Conservation (phyloP, 2,888 invertebrate genomes). For the Drosophila villosipedis region DNA sequence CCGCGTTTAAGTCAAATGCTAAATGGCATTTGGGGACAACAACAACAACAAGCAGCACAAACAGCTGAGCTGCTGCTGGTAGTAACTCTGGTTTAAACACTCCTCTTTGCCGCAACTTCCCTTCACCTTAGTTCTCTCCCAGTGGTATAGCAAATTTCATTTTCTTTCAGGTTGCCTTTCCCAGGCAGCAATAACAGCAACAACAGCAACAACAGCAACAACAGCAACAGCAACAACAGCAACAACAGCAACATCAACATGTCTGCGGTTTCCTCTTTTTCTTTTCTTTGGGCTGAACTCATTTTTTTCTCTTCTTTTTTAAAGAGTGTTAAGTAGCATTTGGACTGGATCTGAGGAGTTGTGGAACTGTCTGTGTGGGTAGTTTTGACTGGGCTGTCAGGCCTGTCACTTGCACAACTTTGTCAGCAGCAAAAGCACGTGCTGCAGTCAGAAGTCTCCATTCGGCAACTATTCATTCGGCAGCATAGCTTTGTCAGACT, state of each 20-base stretch:
- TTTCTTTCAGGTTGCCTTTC: constrained; percentile 51
- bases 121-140: background rate
- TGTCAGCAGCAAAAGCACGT: constrained; percentile 49
- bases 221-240: background rate
- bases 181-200: constrained; percentile 19
- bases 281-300: constrained; percentile 9
- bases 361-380: constrained; percentile 51
- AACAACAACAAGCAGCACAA: constrained; percentile 21
- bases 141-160: constrained; percentile 48
- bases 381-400: constrained; percentile 74
- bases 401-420: constrained; percentile 73
- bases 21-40: constrained; percentile 76
- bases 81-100: constrained; percentile 10
- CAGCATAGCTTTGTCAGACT: constrained; percentile 25
- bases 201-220: background rate
- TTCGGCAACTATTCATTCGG: constrained; percentile 1
- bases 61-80: constrained; percentile 66
- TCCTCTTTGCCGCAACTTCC: background rate
- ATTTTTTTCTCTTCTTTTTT: constrained; percentile 13
- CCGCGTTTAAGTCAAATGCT: constrained; percentile 74
- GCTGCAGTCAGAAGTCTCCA: constrained; percentile 27
- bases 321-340: constrained; percentile 55
- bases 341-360: constrained; percentile 22
- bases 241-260: constrained; percentile 20
- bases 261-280: constrained; percentile 54